Conservation (phyloP, 2,888 invertebrate species). For the Drosophila prostipennis region DNA sequence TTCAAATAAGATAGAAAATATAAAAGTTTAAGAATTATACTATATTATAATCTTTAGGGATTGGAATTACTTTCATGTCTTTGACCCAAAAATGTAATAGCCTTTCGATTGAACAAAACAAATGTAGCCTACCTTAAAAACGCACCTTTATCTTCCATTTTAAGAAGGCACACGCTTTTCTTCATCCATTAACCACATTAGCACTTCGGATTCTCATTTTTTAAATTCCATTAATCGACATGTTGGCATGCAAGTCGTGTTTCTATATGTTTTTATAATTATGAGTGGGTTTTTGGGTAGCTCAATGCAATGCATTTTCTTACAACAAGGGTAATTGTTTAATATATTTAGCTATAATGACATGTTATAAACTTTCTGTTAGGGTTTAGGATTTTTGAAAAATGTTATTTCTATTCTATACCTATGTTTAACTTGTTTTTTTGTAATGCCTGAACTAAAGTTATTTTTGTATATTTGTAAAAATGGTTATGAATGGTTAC, state of each 20-base stretch:
- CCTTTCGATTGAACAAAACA: not conserved
- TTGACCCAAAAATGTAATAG: not conserved
- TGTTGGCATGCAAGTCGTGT: constrained; percentile 9
- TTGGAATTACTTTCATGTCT: not conserved
- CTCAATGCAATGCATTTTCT: no score
- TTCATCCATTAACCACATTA: constrained; percentile 3
- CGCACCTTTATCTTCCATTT: not conserved
- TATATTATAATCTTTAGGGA: no score
- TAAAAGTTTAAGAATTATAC: not conserved
- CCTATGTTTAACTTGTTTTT: no score
- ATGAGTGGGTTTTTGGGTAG: not conserved
- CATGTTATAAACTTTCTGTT: no score
- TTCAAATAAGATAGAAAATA: not conserved
- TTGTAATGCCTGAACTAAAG: no score
- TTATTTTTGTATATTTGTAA: no score
- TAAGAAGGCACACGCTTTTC: not conserved
- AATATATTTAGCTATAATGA: no score
- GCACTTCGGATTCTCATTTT: constrained; percentile 27
- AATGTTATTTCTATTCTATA: no score
- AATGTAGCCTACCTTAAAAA: not conserved
- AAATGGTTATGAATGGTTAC: no score
- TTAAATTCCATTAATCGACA: constrained; percentile 22
- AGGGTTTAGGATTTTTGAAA: no score
- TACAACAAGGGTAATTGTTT: no score
- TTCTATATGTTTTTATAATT: not conserved